Percentiles rank a stretch among this genome's conserved stretches.
Evolutionary conservation across 2,113 vertebrate species (phyloP).

Genomic region (Psilopogon haemacephalus): DNA sequence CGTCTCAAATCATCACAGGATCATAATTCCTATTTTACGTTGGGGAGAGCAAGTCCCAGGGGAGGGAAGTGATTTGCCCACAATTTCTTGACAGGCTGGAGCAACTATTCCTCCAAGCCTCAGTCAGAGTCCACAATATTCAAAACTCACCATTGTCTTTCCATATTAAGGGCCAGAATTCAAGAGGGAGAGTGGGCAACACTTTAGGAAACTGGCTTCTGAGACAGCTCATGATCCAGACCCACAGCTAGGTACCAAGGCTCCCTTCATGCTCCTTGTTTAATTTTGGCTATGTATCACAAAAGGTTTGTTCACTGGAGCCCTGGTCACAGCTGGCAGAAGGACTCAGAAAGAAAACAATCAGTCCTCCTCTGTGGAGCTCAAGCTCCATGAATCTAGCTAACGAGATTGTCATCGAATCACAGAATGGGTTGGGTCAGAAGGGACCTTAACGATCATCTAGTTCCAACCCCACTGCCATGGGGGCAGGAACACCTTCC

Average conservation of each 20-base stretch:
- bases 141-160: not conserved
- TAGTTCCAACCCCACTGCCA: too few species aligned
- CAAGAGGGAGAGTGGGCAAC: not conserved
- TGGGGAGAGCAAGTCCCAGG: not conserved
- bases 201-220: not conserved
- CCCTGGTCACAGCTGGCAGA: not conserved
- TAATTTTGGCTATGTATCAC: not conserved
- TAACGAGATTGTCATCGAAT: not conserved
- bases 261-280: not conserved
- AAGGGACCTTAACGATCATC: too few species aligned
- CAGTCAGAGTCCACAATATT: not conserved
- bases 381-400: not conserved
- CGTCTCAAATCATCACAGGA: conserved; percentile 8
- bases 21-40: not conserved
- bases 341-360: not conserved
- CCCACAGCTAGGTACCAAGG: not conserved
- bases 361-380: not conserved
- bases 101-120: not conserved
- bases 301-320: not conserved
- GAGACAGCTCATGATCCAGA: not conserved
- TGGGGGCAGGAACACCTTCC: too few species aligned
- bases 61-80: not conserved
- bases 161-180: not conserved
- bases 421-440: too few species aligned
- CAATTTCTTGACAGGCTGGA: not conserved